Conservation (phyloP, 1,140 invertebrate species). For the Thaumatotibia leucotreta region DNA sequence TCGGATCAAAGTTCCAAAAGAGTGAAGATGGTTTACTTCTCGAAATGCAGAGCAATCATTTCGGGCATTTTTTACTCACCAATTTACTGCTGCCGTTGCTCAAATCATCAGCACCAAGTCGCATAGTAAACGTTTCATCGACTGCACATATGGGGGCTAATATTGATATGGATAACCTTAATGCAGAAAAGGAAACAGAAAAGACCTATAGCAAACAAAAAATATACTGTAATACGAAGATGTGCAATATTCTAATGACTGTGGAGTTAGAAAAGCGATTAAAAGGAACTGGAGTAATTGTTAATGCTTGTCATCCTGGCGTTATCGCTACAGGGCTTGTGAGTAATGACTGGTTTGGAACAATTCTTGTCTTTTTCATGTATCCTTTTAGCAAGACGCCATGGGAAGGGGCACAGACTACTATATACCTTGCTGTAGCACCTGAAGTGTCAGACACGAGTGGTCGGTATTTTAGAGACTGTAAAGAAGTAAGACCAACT, state of each 20-base stretch:
- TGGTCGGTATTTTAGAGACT: conserved; percentile 76
- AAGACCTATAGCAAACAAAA: conserved; percentile 76
- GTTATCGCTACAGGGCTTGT: conserved; percentile 73
- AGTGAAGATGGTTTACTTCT: conserved; percentile 87
- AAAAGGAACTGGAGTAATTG: conserved; percentile 84
- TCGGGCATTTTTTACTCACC: conserved; percentile 89
- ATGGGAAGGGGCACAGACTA: conserved; percentile 73
- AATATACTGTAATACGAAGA: conserved; percentile 87
- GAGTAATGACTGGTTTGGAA: conserved; percentile 27
- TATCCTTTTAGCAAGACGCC: conserved; percentile 39
- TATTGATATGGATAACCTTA: conserved; percentile 86
- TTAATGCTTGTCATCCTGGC: conserved; percentile 90
- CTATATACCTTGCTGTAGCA: conserved; percentile 70
- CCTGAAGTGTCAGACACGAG: conserved; percentile 62
- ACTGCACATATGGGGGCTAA: conserved; percentile 82
- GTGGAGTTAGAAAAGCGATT: conserved; percentile 85
- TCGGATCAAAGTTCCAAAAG: conserved; percentile 38
- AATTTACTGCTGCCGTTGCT: conserved; percentile 82
- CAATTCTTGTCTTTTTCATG: conserved; percentile 43
- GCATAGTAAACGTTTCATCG: conserved; percentile 91
- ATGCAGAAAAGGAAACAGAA: conserved; percentile 73
- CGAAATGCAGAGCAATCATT: conserved; percentile 92
- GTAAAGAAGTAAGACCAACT: conserved; percentile 34
- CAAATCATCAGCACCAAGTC: conserved; percentile 85
- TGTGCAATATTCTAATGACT: conserved; percentile 90